phyloP scores from a whole-genome alignment of 2,797 vertebrate species.

The Lycodopsis pacificus region DNA sequence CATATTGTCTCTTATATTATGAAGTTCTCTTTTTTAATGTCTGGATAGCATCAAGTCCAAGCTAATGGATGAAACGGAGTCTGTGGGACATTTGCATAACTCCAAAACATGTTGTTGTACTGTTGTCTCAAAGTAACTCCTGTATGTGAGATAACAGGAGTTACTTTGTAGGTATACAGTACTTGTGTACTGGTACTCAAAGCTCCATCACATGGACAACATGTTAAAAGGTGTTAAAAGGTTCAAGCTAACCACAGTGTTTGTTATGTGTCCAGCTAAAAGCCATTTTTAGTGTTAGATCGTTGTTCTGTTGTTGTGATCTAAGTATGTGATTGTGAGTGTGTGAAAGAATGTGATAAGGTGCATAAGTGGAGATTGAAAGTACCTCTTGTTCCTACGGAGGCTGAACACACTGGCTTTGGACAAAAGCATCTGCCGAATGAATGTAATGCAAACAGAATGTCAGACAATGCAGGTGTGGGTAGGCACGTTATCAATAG shows the following conservation, averaged over 20 bases:
- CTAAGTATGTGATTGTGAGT: background rate
- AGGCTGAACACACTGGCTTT: background rate
- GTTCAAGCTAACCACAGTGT: background rate
- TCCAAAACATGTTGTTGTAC: background rate
- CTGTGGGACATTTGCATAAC: background rate
- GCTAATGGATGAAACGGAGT: background rate
- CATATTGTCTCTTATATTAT: background rate
- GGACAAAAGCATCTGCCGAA: background rate
- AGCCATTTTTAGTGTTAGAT: background rate
- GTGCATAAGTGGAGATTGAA: background rate
- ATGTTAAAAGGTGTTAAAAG: background rate
- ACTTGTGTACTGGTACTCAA: background rate
- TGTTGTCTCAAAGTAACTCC: background rate
- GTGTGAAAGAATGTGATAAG: constrained; percentile 6
- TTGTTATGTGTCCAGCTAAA: background rate
- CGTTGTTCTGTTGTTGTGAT: background rate
- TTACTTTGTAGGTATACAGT: background rate
- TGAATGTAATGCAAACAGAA: background rate
- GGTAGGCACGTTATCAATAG: background rate
- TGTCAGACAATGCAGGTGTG: background rate
- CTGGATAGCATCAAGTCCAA: background rate
- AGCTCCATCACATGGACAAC: background rate
- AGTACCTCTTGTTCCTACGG: background rate
- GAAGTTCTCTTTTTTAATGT: background rate
- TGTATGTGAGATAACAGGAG: background rate